phyloP scores from a whole-genome alignment of 2,888 invertebrate genomes.

The Clitarchus hookeri region DNA sequence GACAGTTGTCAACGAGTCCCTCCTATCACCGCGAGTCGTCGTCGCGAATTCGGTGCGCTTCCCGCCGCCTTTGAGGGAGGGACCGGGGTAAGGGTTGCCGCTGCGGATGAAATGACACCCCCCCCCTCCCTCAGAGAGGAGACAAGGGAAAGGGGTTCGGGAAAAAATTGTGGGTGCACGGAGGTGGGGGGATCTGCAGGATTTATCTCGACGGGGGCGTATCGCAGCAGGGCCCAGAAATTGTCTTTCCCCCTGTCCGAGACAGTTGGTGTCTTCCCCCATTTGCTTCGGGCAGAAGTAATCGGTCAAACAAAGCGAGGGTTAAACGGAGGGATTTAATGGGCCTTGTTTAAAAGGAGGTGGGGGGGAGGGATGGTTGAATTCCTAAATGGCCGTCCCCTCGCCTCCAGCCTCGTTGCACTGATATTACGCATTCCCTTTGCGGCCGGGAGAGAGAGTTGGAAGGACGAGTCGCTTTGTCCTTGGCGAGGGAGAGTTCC shows the following conservation, averaged over 20 bases:
- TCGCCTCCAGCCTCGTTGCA: not conserved
- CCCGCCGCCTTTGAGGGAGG: too few species aligned
- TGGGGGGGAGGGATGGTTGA: not conserved
- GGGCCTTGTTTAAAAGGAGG: not conserved
- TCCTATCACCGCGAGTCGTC: too few species aligned
- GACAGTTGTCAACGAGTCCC: too few species aligned
- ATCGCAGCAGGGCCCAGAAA: not conserved
- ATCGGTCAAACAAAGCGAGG: slow-evolving; percentile 22
- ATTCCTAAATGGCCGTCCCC: not conserved
- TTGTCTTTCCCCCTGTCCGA: slow-evolving; percentile 2
- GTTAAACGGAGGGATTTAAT: slow-evolving; percentile 26
- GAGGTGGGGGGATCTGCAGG: not conserved
- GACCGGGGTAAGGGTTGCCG: too few species aligned
- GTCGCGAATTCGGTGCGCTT: too few species aligned
- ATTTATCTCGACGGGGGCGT: not conserved
- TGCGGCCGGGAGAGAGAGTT: not conserved
- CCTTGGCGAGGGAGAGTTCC: not conserved
- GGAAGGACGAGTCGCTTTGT: not conserved
- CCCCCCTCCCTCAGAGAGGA: not conserved
- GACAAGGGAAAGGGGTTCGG: not conserved
- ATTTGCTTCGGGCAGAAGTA: slow-evolving; percentile 20
- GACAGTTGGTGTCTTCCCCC: not conserved
- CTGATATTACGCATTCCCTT: slow-evolving; percentile 14
- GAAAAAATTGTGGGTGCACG: too few species aligned
- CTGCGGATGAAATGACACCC: not conserved